These are phyloP conservation scores for Phlogophora meticulosa DNA, from an alignment of 2,888 invertebrate genomes.

Conservation along the genomic window DNA sequence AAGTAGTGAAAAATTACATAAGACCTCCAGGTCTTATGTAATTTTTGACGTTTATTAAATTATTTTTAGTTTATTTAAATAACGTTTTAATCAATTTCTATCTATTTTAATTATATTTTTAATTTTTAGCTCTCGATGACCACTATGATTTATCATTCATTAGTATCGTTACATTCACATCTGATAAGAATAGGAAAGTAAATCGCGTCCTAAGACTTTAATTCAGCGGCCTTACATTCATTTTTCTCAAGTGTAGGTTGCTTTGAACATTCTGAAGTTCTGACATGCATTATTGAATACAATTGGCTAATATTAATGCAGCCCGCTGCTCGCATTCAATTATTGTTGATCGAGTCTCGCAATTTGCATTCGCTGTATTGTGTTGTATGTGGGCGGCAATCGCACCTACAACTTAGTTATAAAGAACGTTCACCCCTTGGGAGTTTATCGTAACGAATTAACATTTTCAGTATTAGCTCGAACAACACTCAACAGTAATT, in stretches of 20 bases:
- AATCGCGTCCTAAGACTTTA: not conserved
- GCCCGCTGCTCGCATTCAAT: constrained; percentile 15
- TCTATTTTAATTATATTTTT: constrained; percentile 4
- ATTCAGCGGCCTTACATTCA: constrained; percentile 9
- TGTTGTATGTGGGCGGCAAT: constrained; percentile 17
- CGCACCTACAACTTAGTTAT: constrained; percentile 6
- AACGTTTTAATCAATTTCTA: not conserved
- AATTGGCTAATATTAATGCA: constrained; percentile 24
- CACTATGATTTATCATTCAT: not conserved
- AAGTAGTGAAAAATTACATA: not conserved
- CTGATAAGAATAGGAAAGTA: not conserved
- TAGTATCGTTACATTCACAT: not conserved
- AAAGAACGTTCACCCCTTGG: constrained; percentile 28
- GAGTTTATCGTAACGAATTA: constrained; percentile 20
- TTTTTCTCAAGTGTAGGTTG: constrained; percentile 18
- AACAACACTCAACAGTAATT: constrained; percentile 4
- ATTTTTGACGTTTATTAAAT: no score
- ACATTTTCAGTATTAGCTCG: not conserved
- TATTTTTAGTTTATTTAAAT: no score
- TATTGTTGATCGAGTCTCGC: constrained; percentile 22
- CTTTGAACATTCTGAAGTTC: constrained; percentile 20
- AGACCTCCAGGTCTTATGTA: not conserved
- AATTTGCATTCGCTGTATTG: constrained; percentile 45
- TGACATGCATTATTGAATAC: constrained; percentile 18
- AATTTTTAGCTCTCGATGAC: not conserved